Conservation (phyloP, 2,797 vertebrate genomes). For the Lagothrix lagotricha region DNA sequence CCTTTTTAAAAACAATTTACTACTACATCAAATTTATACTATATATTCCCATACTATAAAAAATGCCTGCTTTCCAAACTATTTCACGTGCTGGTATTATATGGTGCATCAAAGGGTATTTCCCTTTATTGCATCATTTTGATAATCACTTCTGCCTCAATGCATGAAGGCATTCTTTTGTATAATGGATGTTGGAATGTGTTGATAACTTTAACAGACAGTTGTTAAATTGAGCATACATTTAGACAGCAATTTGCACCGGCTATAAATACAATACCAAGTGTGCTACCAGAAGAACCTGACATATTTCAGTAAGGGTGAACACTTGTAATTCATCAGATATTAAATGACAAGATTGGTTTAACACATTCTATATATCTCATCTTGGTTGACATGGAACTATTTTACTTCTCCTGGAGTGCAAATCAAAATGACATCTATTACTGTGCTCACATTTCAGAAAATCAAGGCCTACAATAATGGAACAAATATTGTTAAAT, state of each 20-base stretch:
- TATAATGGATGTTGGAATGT: constrained; percentile 65
- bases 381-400: constrained; percentile 54
- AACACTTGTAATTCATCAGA: constrained; percentile 64
- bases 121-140: constrained; percentile 57
- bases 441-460: constrained; percentile 57
- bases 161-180: constrained; percentile 52
- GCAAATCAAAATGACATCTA: constrained; percentile 60
- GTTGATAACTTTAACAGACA: constrained; percentile 77
- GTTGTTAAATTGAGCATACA: constrained; percentile 74
- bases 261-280: constrained; percentile 29
- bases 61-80: constrained; percentile 57
- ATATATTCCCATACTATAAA: constrained; percentile 32
- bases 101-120: constrained; percentile 44
- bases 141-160: constrained; percentile 56
- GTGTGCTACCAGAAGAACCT: constrained; percentile 57
- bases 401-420: constrained; percentile 52
- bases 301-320: constrained; percentile 60
- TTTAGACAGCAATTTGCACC: constrained; percentile 65
- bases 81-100: constrained; percentile 42
- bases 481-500: constrained; percentile 66
- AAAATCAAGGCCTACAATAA: constrained; percentile 30
- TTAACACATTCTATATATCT: constrained; percentile 58
- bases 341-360: constrained; percentile 71
- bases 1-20: background rate
- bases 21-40: constrained; percentile 46